Percentiles rank a stretch among this genome's conserved stretches.
phyloP scores from a whole-genome alignment of 2,797 vertebrate genomes.

The Karalla daura region DNA sequence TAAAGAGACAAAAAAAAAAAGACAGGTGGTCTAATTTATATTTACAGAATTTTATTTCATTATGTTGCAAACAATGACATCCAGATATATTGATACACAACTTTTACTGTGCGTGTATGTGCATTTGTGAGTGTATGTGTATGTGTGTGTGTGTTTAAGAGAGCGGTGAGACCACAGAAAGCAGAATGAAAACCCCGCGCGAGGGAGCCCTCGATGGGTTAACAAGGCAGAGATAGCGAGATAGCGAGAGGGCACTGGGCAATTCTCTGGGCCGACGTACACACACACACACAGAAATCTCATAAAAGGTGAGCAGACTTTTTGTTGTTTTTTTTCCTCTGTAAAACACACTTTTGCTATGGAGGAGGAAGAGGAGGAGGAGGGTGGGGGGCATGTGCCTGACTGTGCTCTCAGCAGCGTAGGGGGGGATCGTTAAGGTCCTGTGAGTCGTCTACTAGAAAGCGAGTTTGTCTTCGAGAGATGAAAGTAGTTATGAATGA shows the following conservation, averaged over 20 bases:
- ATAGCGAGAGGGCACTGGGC: conserved; percentile 79
- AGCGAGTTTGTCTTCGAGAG: conserved; percentile 71
- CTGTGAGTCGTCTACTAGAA: conserved; percentile 78
- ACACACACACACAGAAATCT: conserved; percentile 68
- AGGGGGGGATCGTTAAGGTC: conserved; percentile 79
- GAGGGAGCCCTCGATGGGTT: conserved; percentile 78
- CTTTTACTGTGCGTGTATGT: conserved; percentile 81
- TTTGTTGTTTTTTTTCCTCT: conserved; percentile 66
- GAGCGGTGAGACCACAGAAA: conserved; percentile 85
- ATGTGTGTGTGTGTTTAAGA: conserved; percentile 72
- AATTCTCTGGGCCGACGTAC: conserved; percentile 69
- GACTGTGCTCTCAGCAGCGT: conserved; percentile 73
- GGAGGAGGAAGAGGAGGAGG: too few relatives aligned
- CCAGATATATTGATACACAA: conserved; percentile 88
- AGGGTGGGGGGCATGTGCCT: conserved; percentile 57
- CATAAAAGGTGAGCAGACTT: conserved; percentile 65
- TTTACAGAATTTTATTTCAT: conserved; percentile 87
- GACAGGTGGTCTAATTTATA: conserved; percentile 72
- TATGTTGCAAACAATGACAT: conserved; percentile 89
- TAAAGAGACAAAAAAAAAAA: conserved; percentile 22
- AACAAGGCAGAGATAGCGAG: conserved; percentile 84
- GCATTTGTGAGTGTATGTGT: conserved; percentile 74
- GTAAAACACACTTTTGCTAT: conserved; percentile 64
- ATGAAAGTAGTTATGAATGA: conserved; percentile 65
- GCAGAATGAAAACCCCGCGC: conserved; percentile 80